These are phyloP conservation scores for Craniophora ligustri DNA, from an alignment of 2,888 invertebrate species.

Conservation along the genomic window DNA sequence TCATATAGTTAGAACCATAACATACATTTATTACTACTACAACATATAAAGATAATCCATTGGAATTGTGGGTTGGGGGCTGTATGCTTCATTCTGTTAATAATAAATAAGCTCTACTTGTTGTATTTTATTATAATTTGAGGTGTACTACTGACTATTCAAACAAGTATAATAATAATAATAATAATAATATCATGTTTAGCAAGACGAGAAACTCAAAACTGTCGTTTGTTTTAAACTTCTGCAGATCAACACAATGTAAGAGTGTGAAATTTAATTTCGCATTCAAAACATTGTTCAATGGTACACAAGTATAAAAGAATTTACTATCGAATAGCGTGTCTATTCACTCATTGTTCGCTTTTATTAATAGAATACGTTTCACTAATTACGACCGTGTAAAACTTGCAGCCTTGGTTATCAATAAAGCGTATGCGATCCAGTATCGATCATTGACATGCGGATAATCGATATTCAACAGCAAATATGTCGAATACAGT, in stretches of 20 bases:
- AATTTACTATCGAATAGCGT: constrained; percentile 46
- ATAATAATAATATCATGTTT: too few species aligned
- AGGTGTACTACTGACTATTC: too few species aligned
- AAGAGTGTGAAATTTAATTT: constrained; percentile 52
- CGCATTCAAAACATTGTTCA: constrained; percentile 48
- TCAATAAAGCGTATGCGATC: constrained; percentile 61
- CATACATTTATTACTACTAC: too few species aligned
- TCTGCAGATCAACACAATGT: constrained; percentile 7
- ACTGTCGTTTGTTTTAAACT: constrained; percentile 28
- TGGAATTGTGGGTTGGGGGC: too few species aligned
- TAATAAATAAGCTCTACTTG: too few species aligned
- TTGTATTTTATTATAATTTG: too few species aligned
- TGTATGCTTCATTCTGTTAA: too few species aligned
- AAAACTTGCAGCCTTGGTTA: constrained; percentile 65
- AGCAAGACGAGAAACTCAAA: too few species aligned
- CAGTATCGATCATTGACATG: constrained; percentile 72
- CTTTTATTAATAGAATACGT: constrained; percentile 54
- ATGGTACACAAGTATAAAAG: constrained; percentile 38
- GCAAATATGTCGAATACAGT: constrained; percentile 73
- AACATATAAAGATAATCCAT: too few species aligned
- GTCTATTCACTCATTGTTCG: constrained; percentile 40
- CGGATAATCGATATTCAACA: constrained; percentile 71
- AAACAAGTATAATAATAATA: too few species aligned
- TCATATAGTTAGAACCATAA: too few species aligned
- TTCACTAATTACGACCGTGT: constrained; percentile 61